Evolutionary conservation across 2,113 vertebrate species (phyloP), one percentile per base, ranked within the genome.

Genomic region (Podarcis cretensis): DNA sequence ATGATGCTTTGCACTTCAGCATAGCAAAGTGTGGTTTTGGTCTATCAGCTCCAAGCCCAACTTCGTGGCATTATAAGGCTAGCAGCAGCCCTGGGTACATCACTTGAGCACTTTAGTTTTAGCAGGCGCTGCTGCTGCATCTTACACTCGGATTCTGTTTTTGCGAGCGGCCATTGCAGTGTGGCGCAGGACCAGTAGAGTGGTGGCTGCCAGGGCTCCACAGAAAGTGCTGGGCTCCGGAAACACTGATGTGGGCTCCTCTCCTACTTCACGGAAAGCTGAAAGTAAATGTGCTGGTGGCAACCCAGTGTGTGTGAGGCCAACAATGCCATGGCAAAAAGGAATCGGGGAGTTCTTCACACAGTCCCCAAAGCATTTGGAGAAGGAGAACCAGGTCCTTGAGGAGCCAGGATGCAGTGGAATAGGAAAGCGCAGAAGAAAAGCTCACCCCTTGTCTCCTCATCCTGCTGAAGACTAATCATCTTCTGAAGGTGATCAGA

Each of bases 321-420:
- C 98, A 35, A 98, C 97, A 0, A 98, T 98, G 0, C 92, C 95
- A 54, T 99, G 98, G 99, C 98, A 99, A 93, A 98, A 97, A 91
- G 98, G 98, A 80, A 98, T 99, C 25, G 97, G 98, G 4, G 98
- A 98, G 59, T 99, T 99, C 96, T 98, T 99, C 35, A 96, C 96
- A 0, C 96, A 37, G 0, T 97, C 97, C 0, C 66, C 97, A 30
- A 97, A 96, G 89, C 97, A 93, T 59, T 94, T 95, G 0, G 98
- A 97, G 92, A 98, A 97, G 87, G 98, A 99, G 89, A 98, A 98
- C 91, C 94, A 90, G 73, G 83, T 81, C 13, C 97, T 97, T 32
- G 97, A 97, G 20, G 40, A 43, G 40, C 40, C 40, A 43, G 43
- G 98, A 12, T 97, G 97, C 93, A 98, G 98, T 73, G 97, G 98